phyloP scores from a whole-genome alignment of 2,113 vertebrate genomes.

The Cyanistes caeruleus region DNA sequence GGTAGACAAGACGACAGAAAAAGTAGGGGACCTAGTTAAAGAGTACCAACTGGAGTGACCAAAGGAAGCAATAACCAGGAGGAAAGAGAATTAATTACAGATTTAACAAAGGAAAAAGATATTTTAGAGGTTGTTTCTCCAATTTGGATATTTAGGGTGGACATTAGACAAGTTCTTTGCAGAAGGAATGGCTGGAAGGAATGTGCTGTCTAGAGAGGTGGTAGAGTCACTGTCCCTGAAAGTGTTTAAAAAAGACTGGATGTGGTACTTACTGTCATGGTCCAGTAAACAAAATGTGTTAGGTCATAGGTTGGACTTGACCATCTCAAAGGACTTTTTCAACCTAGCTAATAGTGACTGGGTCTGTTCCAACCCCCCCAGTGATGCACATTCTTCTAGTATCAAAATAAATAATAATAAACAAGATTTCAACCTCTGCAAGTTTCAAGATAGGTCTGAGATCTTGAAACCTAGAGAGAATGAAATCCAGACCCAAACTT shows the following conservation, averaged over 20 bases:
- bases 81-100: background rate
- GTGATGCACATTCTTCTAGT: background rate
- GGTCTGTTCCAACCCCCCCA: background rate
- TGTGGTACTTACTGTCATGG: background rate
- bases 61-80: background rate
- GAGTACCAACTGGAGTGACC: background rate
- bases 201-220: background rate
- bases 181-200: background rate
- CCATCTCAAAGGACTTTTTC: background rate
- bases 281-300: no score
- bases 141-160: background rate
- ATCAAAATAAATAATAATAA: background rate
- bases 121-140: background rate
- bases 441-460: background rate
- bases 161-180: background rate
- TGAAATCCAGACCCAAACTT: background rate
- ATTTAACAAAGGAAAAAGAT: background rate
- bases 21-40: background rate
- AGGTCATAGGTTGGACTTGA: rapidly evolving
- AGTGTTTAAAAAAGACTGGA: background rate
- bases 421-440: background rate
- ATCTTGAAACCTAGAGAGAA: background rate
- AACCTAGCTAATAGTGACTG: background rate
- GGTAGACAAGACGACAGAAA: background rate
- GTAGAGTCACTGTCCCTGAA: background rate